Evolutionary conservation across 1,140 invertebrate genomes (phyloP).

Genomic region (Aplysia californica): DNA sequence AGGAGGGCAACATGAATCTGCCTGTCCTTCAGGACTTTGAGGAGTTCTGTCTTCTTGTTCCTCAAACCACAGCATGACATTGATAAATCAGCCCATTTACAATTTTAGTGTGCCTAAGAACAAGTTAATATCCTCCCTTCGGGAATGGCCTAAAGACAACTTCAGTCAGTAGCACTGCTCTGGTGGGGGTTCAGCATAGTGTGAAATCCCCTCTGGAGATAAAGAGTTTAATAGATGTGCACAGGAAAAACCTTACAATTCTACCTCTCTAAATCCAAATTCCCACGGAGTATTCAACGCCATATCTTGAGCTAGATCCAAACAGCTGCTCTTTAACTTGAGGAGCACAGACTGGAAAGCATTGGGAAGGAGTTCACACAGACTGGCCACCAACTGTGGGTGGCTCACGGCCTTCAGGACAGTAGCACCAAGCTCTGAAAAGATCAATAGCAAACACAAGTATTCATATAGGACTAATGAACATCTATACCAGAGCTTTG

Average conservation of each 20-base stretch:
- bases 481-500: background rate
- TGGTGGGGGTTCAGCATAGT: no score
- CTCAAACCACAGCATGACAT: no score
- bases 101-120: no score
- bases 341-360: slow-evolving; percentile 2
- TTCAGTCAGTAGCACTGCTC: no score
- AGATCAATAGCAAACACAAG: background rate
- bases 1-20: no score
- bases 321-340: background rate
- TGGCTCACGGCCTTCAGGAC: slow-evolving; percentile 15
- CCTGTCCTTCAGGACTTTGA: no score
- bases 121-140: no score
- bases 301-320: background rate
- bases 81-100: no score
- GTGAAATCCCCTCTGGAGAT: no score
- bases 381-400: background rate
- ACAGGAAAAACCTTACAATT: background rate
- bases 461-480: background rate
- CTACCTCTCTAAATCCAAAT: slow-evolving; percentile 49
- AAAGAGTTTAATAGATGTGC: background rate
- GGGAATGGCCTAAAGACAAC: no score
- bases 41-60: no score
- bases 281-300: slow-evolving; percentile 34
- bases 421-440: background rate
- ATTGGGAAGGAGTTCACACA: slow-evolving; percentile 24